Percentiles rank a stretch among this genome's conserved stretches.
These are phyloP conservation scores for Phorcus lineatus DNA, from an alignment of 2,888 invertebrate genomes.

Conservation along the genomic window DNA sequence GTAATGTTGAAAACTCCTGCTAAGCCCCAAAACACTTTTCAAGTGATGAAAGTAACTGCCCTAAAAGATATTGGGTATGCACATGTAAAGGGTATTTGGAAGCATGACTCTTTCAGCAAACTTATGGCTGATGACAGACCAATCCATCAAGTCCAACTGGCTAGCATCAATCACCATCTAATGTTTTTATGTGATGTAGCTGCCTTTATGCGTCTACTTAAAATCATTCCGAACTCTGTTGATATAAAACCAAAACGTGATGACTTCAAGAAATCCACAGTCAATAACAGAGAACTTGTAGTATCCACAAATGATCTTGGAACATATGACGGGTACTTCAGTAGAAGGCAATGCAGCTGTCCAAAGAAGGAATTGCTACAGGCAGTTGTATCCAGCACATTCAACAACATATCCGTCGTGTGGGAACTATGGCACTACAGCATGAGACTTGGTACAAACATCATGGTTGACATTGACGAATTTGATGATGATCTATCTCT, in stretches of 20 bases:
- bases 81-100: slow-evolving; percentile 12
- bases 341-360: not conserved
- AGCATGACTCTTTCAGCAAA: not conserved
- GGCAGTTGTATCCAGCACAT: not conserved
- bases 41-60: not conserved
- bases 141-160: not conserved
- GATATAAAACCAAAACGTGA: not conserved
- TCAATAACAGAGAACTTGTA: not conserved
- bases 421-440: not conserved
- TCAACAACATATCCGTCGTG: not conserved
- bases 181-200: not conserved
- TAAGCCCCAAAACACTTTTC: not conserved
- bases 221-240: not conserved
- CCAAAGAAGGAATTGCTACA: not conserved
- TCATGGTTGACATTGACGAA: not conserved
- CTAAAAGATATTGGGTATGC: not conserved
- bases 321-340: not conserved
- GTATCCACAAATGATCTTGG: not conserved
- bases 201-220: not conserved
- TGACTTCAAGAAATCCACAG: not conserved
- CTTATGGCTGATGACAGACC: not conserved
- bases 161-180: not conserved
- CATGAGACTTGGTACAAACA: not conserved
- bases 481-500: not conserved
- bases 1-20: not conserved